A percentile compares a stretch with the other conserved stretches of the same genome.
These are phyloP conservation scores for Drosophila ananassae DNA, from an alignment of 1,140 invertebrate species.

Conservation along the genomic window DNA sequence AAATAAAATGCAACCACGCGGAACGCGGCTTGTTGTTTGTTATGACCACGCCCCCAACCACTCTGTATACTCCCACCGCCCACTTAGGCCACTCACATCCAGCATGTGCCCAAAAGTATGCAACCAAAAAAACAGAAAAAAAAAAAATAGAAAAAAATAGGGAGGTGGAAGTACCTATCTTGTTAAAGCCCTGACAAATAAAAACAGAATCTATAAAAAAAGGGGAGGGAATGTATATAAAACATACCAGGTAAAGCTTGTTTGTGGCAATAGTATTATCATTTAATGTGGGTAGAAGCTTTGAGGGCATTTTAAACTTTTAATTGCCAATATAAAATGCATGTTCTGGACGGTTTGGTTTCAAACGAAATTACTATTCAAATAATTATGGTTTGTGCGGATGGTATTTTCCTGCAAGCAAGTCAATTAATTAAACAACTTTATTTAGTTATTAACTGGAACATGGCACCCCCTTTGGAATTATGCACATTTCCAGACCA, in stretches of 20 bases:
- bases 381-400: not conserved
- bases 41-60: constrained; percentile 22
- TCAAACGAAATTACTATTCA: not conserved
- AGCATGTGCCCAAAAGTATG: not conserved
- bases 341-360: not conserved
- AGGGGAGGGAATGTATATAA: too few species aligned
- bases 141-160: not conserved
- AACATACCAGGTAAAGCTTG: not conserved
- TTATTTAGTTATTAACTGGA: constrained; percentile 20
- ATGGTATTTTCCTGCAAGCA: not conserved
- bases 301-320: not conserved
- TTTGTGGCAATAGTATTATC: not conserved
- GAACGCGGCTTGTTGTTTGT: constrained; percentile 27
- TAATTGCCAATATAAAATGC: not conserved
- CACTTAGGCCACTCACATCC: constrained; percentile 3
- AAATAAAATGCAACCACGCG: constrained; percentile 47
- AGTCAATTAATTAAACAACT: constrained; percentile 14
- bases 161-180: not conserved
- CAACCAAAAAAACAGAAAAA: not conserved
- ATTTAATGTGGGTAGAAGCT: not conserved
- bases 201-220: not conserved
- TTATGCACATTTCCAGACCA: not conserved
- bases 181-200: not conserved
- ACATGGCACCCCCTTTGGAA: constrained; percentile 1
- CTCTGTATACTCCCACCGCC: not conserved